Evolutionary conservation across 2,888 invertebrate species (phyloP), one percentile per base, ranked within the genome.

Genomic region (Emesis russula): DNA sequence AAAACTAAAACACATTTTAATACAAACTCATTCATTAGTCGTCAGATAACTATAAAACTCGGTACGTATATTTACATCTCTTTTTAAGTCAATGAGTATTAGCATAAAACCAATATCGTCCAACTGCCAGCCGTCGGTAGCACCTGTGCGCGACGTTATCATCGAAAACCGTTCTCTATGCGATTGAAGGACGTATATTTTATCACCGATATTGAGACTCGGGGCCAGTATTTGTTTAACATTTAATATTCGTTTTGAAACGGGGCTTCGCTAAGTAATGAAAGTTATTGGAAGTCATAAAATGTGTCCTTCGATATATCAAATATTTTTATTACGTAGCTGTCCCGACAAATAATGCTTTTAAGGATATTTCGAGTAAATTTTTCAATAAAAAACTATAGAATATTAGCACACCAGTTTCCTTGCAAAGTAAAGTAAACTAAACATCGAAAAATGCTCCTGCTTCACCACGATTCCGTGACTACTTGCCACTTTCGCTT

Each of bases 51-150:
- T 48, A 48, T 48, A 48, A 48, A 44, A 48, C 5, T 15, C 48
- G 4, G 15, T 48, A 1, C 5, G 44, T 48, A 48, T 73, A 81
- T 31, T 81, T 85, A 75, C 85, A 87, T 83, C 74, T 86, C 88
- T 85, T 90, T 88, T 93, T 89, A 93, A 96, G 96, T 97, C 97
- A 97, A 97, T 96, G 96, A 92, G 92, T 86, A 97, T 98, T 98
- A 97, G 96, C 98, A 98, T 98, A 98, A 98, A 98, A 96, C 96
- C 97, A 98, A 98, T 98, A 98, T 97, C 96, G 95, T 86, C 82
- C 93, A 68, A 68, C 68, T 70, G 70, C 41, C 95, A 89, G 86
- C 88, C 91, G 90, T 85, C 95, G 88, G 81, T 95, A 94, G 95
- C 97, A 97, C 97, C 97, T 97, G 97, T 48, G 48, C 15, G n/a